Percentiles rank a stretch among this genome's conserved stretches.
These are phyloP conservation scores for Fragum whitleyi DNA, from an alignment of 2,888 invertebrate species.

Conservation along the genomic window DNA sequence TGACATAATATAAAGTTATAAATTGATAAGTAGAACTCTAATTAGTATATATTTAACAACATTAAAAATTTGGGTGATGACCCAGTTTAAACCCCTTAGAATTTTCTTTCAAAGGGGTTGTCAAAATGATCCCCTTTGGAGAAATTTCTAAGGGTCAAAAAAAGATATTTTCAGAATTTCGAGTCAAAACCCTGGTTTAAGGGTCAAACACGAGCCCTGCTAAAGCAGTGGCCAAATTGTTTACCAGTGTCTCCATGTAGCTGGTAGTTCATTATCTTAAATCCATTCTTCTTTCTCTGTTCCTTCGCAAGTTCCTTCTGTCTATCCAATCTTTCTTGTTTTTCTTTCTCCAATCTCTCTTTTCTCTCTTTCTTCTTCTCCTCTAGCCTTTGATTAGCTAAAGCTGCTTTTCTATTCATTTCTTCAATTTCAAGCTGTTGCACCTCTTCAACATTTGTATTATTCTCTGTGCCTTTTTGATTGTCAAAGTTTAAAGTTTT, in stretches of 20 bases:
- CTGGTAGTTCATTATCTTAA: slow-evolving; percentile 57
- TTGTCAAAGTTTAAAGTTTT: slow-evolving; percentile 16
- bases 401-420: slow-evolving; percentile 22
- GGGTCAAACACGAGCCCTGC: no score
- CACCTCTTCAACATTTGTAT: not conserved
- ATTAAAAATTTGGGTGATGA: no score
- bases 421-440: slow-evolving; percentile 1
- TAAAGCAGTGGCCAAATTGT: no score
- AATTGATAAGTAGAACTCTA: no score
- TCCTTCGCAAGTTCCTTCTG: slow-evolving; percentile 40
- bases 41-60: no score
- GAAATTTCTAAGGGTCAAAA: no score
- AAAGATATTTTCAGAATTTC: no score
- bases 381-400: slow-evolving; percentile 21
- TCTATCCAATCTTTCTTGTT: slow-evolving; percentile 28
- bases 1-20: no score
- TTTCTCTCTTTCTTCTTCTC: slow-evolving; percentile 28
- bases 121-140: no score
- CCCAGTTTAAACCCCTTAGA: no score
- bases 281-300: slow-evolving; percentile 46
- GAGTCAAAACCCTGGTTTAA: no score
- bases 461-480: not conserved
- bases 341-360: slow-evolving; percentile 27
- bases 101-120: no score
- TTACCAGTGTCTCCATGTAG: slow-evolving; percentile 45